Base-by-base conservation (phyloP, 2,113 vertebrate species). In the Nothoprocta pentlandii region DNA sequence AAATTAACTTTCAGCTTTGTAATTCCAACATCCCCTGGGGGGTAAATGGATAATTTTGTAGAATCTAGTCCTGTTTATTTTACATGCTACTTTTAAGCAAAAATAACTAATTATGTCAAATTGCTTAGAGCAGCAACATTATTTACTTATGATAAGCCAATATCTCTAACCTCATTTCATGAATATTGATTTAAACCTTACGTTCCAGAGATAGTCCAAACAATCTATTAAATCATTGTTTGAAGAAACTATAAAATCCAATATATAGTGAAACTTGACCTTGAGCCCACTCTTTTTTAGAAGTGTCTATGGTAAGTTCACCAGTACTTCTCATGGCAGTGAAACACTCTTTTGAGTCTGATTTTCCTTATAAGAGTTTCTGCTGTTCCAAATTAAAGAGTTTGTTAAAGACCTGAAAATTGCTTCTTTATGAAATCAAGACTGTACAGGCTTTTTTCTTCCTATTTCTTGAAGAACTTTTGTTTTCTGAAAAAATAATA, bases 131-230 rank as follows among this genome's bases (percentile, higher is more conserved):
- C 94, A 93, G 95, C 81, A 94, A 95, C 87, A 91, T 96, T 97
- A 94, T 97, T 97, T 97, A 91, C 95, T 93, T 96, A 96, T 58
- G 94, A 94, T 90, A 94, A 97, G 91, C 79, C 94, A 95, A 90
- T 96, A 95, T 95, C 95, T 94, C 92, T 96, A 96, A 96, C 91
- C 92, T 96, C 94, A 73, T 97, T 97, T 96, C 95, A 95, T 92
- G 92, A 94, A 96, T 97, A 96, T 97, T 96, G 94, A 97, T 97
- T 96, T 97, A 97, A 96, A 96, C 95, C 87, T 94, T 95, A 88
- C 91, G 85, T 96, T 95, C 87, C 87, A 90, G 95, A 93, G 80
- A 91, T 76, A 90, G 93, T 83, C 80, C 80, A 88, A 90, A 92
- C 94, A 96, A 97, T 95, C 95, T 96, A 77, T 91, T 95, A 92